Base-by-base conservation (phyloP, 1,140 invertebrate genomes). In the Brachystomella parvula region DNA sequence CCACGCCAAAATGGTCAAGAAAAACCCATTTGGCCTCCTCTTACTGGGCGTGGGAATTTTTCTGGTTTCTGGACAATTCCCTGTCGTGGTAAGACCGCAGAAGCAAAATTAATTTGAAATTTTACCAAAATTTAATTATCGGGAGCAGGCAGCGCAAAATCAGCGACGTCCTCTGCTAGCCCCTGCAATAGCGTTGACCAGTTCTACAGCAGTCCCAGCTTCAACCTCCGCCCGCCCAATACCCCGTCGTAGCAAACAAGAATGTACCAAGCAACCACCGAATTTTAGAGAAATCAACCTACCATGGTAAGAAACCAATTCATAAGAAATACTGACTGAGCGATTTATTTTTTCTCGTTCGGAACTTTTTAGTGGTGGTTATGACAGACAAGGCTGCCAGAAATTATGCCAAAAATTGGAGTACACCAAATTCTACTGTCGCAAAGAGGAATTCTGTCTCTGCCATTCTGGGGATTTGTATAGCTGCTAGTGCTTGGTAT, bases 221-320 rank as follows among this genome's bases (percentile, higher is more conserved):
- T 17, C 9, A 19, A 12, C 49, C 9, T 12, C 9, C 9, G 39
- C 39, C 39, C 39, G n/a, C n/a, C n/a, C n/a, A n/a, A n/a, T n/a
- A n/a, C 39, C n/a, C 9, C n/a, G 39, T 12, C 9, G 39, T 12
- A n/a, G 39, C n/a, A 44, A 44, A n/a, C 39, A 44, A 44, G 39
- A 44, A 53, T 71, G 63, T 47, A 70, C 57, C 61, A 71, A 67
- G 68, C 75, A 65, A 66, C 76, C 44, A 2, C 70, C 70, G 0
- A 69, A 72, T 60, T 72, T 72, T 58, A 32, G 47, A 12, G 61
- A 72, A 35, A 62, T 72, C 12, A 62, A 69, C 44, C 31, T 69
- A 9, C 67, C 67, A 6, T 69, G 49, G 49, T 53, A 53, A 53
- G 3, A 53, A 24, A 15, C 12, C 12, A 53, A 53, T 24, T 17